phyloP scores from a whole-genome alignment of 2,888 invertebrate genomes.

The Dinocampus coccinellae region DNA sequence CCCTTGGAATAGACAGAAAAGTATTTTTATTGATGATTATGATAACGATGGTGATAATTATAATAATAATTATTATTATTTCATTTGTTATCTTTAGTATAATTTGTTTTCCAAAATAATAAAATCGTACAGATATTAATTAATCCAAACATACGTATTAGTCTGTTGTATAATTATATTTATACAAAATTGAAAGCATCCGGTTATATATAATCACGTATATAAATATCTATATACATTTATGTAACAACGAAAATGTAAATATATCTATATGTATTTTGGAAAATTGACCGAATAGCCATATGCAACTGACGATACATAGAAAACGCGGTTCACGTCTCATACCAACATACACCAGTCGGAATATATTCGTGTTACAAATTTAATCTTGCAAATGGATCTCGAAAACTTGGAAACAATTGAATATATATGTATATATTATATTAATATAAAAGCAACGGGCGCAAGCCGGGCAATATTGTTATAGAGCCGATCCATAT shows the following conservation, averaged over 20 bases:
- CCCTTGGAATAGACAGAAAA: no score
- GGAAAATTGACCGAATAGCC: conserved; percentile 64
- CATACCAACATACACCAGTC: conserved; percentile 23
- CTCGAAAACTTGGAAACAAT: conserved; percentile 71
- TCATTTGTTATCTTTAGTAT: background rate
- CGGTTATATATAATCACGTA: background rate
- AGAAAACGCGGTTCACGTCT: conserved; percentile 29
- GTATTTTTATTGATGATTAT: no score
- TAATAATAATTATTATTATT: background rate
- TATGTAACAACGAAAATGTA: background rate
- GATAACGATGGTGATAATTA: no score
- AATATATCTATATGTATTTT: conserved; percentile 37
- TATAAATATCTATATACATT: background rate
- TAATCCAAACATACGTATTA: background rate
- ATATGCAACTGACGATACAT: conserved; percentile 61
- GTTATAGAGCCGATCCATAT: conserved; percentile 67
- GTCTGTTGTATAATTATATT: conserved; percentile 14
- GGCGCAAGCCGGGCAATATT: conserved; percentile 66
- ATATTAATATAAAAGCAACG: conserved; percentile 46
- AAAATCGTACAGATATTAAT: background rate
- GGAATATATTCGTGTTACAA: conserved; percentile 71
- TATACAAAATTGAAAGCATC: conserved; percentile 13
- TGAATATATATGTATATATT: conserved; percentile 56
- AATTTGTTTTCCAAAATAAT: background rate
- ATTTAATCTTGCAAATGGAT: conserved; percentile 82